phyloP scores from a whole-genome alignment of 2,797 vertebrate species.

The Melanotaenia maccullochi region DNA sequence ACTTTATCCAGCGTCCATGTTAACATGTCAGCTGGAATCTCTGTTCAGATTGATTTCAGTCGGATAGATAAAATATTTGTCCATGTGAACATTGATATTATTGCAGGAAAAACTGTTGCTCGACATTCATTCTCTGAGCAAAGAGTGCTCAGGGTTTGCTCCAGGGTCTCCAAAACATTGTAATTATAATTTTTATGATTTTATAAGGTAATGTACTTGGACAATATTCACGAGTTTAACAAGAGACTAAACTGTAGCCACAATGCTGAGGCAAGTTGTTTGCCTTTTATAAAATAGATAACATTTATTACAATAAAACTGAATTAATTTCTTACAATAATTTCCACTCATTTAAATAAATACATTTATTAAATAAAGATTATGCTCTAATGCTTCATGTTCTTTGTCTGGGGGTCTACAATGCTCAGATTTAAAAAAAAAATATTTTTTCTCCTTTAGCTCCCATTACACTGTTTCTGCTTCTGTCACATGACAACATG shows the following conservation, averaged over 20 bases:
- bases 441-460: too few relatives aligned
- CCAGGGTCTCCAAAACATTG: constrained; percentile 17
- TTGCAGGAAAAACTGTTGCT: constrained; percentile 37
- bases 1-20: too few relatives aligned
- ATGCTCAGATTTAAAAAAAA: too few relatives aligned
- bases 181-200: constrained; percentile 47
- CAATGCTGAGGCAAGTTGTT: neutral
- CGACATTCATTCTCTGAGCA: constrained; percentile 10
- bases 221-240: constrained; percentile 23
- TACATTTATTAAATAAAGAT: neutral
- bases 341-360: neutral
- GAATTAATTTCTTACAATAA: neutral
- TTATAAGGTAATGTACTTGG: constrained; percentile 50
- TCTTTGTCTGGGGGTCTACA: neutral
- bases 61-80: too few relatives aligned
- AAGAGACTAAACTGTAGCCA: neutral
- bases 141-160: constrained; percentile 20
- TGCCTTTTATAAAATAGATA: neutral
- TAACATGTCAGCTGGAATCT: too few relatives aligned
- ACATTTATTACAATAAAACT: too few relatives aligned
- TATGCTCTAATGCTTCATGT: neutral
- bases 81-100: too few relatives aligned
- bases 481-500: too few relatives aligned
- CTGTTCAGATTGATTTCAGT: too few relatives aligned
- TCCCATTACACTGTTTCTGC: too few relatives aligned